Base-by-base conservation (phyloP, 1,140 invertebrate genomes). In the Acromyrmex heyeri region DNA sequence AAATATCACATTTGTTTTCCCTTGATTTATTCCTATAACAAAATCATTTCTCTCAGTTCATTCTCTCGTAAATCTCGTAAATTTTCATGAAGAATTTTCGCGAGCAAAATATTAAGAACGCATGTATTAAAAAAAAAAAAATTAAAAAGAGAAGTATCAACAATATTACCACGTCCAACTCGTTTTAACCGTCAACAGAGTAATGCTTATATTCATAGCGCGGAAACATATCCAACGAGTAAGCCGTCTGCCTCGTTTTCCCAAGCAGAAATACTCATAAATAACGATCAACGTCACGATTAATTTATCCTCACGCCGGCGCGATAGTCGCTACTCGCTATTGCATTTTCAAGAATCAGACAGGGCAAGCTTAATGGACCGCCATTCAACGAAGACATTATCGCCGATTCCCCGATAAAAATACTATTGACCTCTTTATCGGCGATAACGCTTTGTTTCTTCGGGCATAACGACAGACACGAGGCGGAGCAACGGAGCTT, bases 391-490 rank as follows among this genome's bases (percentile, higher is more conserved):
- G n/a, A 62, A 61, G 55, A 83, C 79, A 75, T 83, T 83, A 83
- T 75, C 67, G 79, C 48, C 59, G 21, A 50, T 50, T 57, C 27
- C 55, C 50, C 70, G 64, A 64, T 30, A 69, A 64, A 57, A 55
- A 57, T 59, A 44, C 24, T 83, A 83, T 75, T 83, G 79, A 75
- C 79, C 79, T 83, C 79, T 83, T 83, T 83, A 75, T 83, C 73
- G 76, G 62, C 83, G 86, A 81, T 89, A 81, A 73, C 62, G 79
- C 87, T 88, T 89, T 76, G 70, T 73, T 75, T 83, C 16, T 48
- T 14, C 53, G 18, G n/a, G n/a, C 5, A 30, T 70, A 76, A 82
- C 79, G 79, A 59, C 34, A 24, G 67, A 55, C 21, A 38, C 77
- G 30, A 50, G 38, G 65, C 7, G 64, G 21, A 69, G 53, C 38